Evolutionary conservation across 2,113 vertebrate genomes (phyloP).

Genomic region (Eptesicus fuscus): DNA sequence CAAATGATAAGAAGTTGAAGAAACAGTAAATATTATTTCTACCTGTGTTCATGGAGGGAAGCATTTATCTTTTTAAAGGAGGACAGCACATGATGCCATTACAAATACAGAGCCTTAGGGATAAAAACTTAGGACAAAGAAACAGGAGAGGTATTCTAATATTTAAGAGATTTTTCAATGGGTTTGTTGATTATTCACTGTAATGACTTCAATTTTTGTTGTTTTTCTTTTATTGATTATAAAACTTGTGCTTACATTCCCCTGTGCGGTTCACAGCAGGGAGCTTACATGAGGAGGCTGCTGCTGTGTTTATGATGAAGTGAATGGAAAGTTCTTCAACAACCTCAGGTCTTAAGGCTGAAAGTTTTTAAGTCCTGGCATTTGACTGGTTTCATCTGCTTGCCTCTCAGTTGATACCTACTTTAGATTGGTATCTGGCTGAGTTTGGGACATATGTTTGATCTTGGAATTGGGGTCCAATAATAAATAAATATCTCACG

Average conservation of each 20-base stretch:
- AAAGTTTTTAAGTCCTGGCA: neutral
- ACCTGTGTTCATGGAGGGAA: neutral
- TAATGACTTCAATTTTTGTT: neutral
- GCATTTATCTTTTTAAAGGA: neutral
- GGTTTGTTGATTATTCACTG: neutral
- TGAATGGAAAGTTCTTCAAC: neutral
- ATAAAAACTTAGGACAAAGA: neutral
- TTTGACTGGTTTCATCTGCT: neutral
- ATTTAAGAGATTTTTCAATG: neutral
- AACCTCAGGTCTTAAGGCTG: neutral
- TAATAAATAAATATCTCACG: slow-evolving; percentile 51
- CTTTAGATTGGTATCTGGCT: slow-evolving; percentile 46
- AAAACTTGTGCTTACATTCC: neutral
- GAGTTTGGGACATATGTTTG: slow-evolving; percentile 42
- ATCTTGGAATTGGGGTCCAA: slow-evolving; percentile 53
- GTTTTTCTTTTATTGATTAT: neutral
- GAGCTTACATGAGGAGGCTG: neutral
- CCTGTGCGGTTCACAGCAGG: neutral
- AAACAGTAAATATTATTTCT: neutral
- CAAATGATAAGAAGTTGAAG: neutral
- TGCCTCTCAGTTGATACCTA: slow-evolving; percentile 36
- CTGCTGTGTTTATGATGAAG: neutral
- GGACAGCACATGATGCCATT: fast-evolving
- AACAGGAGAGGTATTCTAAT: neutral
- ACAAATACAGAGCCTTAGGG: neutral